phyloP scores from a whole-genome alignment of 1,140 invertebrate species.

The Drosophila takahashii region DNA sequence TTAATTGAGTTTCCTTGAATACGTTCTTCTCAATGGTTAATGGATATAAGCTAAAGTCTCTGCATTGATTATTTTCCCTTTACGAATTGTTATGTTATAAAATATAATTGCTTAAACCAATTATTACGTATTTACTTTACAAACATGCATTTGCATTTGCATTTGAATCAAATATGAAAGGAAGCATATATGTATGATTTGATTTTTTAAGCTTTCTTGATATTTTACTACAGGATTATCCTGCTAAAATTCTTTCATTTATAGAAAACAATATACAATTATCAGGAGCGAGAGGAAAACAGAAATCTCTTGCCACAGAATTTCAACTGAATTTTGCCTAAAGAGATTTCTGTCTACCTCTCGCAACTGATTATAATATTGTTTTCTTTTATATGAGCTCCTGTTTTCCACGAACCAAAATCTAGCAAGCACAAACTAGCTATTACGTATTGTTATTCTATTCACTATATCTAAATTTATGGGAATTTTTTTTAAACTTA shows the following conservation, averaged over 20 bases:
- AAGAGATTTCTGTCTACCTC: too few relatives aligned
- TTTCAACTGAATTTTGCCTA: too few relatives aligned
- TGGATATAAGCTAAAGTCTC: slow-evolving; percentile 8
- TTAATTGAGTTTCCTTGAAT: slow-evolving; percentile 7
- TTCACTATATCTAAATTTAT: slow-evolving; percentile 4
- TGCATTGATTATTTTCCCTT: neutral
- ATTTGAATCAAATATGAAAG: neutral
- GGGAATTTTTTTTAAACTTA: slow-evolving; percentile 5
- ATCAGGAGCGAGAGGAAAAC: too few relatives aligned
- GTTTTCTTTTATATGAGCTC: neutral
- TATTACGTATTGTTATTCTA: slow-evolving; percentile 2
- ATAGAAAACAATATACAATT: too few relatives aligned
- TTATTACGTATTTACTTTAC: slow-evolving; percentile 14
- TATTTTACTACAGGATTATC: neutral
- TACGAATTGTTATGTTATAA: neutral
- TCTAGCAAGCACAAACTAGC: slow-evolving; percentile 4
- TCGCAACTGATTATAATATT: too few relatives aligned
- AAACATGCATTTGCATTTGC: slow-evolving; percentile 1
- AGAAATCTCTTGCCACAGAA: too few relatives aligned
- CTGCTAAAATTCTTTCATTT: neutral
- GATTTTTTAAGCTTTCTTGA: neutral
- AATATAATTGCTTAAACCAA: neutral
- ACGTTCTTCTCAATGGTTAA: slow-evolving; percentile 8
- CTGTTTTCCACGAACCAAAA: neutral
- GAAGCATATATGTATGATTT: neutral